Conservation (phyloP, 2,888 invertebrate species). For the Aporophyla lueneburgensis region DNA sequence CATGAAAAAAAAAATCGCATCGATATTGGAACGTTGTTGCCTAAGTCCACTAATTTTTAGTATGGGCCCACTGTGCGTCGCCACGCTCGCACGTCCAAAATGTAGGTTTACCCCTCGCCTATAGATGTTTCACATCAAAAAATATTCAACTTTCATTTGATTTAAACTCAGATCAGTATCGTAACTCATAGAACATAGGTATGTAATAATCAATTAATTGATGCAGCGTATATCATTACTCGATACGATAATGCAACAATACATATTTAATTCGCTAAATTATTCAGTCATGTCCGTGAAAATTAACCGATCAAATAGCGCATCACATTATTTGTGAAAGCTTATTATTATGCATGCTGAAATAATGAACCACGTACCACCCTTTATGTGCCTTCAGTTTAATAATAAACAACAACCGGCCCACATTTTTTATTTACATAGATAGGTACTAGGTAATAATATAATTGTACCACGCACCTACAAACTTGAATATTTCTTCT, state of each 20-base stretch:
- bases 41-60: no score
- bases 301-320: conserved; percentile 71
- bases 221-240: conserved; percentile 55
- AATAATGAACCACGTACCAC: conserved; percentile 58
- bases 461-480: neutral
- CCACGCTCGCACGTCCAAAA: no score
- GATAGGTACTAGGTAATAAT: neutral
- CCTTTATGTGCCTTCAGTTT: conserved; percentile 45
- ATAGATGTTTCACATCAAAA: no score
- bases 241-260: conserved; percentile 58
- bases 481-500: neutral
- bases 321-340: conserved; percentile 70
- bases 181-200: neutral
- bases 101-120: no score
- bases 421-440: conserved; percentile 19
- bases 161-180: neutral
- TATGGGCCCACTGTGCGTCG: no score
- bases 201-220: conserved; percentile 48
- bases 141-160: neutral
- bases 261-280: conserved; percentile 68
- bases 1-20: no score
- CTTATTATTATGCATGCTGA: conserved; percentile 66
- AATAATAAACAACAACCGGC: conserved; percentile 29
- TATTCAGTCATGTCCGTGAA: conserved; percentile 69
- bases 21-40: no score